phyloP scores from a whole-genome alignment of 2,888 invertebrate species.

The Neoitamus cyanurus region DNA sequence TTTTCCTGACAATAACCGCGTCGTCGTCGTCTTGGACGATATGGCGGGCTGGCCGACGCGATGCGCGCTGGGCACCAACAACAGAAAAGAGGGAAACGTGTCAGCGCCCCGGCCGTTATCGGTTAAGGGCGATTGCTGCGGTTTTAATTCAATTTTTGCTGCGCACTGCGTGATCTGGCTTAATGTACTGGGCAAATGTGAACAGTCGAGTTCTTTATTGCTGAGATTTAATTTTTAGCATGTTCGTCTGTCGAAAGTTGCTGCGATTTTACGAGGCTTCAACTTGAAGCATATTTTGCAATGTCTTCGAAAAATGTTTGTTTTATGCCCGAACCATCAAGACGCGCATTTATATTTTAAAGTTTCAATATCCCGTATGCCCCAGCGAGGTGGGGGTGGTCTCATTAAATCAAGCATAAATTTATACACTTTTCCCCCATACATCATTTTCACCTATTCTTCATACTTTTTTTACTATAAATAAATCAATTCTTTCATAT shows the following conservation, averaged over 20 bases:
- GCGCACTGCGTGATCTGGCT: not conserved
- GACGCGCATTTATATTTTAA: too few relatives aligned
- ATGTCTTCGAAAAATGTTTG: too few relatives aligned
- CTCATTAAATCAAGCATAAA: too few relatives aligned
- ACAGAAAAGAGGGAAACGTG: not conserved
- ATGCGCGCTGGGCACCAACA: not conserved
- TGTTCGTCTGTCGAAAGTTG: not conserved
- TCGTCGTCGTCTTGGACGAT: not conserved
- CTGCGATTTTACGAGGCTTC: too few relatives aligned
- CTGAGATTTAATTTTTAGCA: not conserved
- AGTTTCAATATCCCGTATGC: too few relatives aligned
- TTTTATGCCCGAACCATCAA: too few relatives aligned
- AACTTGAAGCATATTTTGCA: too few relatives aligned
- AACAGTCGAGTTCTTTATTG: not conserved
- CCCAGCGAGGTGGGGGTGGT: too few relatives aligned
- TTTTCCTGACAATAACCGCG: not conserved
- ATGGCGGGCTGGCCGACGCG: not conserved
- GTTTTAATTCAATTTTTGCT: not conserved
- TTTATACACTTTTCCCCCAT: too few relatives aligned
- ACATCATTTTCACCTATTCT: too few relatives aligned
- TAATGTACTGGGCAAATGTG: not conserved
- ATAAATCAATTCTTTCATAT: too few relatives aligned
- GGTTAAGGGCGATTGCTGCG: conserved; percentile 18
- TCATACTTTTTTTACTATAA: too few relatives aligned
- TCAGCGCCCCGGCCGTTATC: not conserved